Evolutionary conservation across 2,888 invertebrate species (phyloP).

Genomic region (Cheilosia pagana): DNA sequence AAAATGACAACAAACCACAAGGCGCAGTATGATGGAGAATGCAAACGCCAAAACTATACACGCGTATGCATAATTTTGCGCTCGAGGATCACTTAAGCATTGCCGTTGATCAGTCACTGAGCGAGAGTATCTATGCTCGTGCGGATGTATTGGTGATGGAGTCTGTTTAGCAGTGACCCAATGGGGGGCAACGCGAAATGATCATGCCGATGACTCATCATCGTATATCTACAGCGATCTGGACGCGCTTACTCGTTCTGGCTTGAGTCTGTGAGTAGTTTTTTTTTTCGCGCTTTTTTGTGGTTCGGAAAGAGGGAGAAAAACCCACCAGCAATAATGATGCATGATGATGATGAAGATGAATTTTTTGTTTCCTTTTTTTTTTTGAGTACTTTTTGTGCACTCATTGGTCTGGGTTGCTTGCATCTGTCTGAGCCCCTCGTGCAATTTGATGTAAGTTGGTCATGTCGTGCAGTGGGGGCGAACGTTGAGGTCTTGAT

Average conservation of each 20-base stretch:
- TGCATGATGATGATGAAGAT: conserved; percentile 62
- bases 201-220: conserved; percentile 61
- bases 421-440: conserved; percentile 57
- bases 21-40: conserved; percentile 36
- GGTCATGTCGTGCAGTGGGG: conserved; percentile 60
- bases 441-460: conserved; percentile 41
- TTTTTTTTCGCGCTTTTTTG: conserved; percentile 2
- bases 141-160: conserved; percentile 9
- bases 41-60: conserved; percentile 8
- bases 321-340: conserved; percentile 34
- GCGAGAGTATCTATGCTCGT: conserved; percentile 14
- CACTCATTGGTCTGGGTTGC: conserved; percentile 68
- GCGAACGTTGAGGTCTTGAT: conserved; percentile 69
- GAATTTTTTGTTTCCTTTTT: conserved; percentile 19
- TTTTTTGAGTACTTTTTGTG: conserved; percentile 13
- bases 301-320: conserved; percentile 44
- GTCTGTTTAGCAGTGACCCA: conserved; percentile 60
- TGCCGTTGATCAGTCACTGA: conserved; percentile 19
- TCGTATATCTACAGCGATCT: conserved; percentile 11
- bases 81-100: conserved; percentile 29
- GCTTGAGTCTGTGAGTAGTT: conserved; percentile 63
- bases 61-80: conserved; percentile 59
- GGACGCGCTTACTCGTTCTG: conserved; percentile 47
- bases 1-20: conserved; percentile 38
- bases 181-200: conserved; percentile 41